These are phyloP conservation scores for Tridacna crocea DNA, from an alignment of 2,888 invertebrate species.

Conservation along the genomic window DNA sequence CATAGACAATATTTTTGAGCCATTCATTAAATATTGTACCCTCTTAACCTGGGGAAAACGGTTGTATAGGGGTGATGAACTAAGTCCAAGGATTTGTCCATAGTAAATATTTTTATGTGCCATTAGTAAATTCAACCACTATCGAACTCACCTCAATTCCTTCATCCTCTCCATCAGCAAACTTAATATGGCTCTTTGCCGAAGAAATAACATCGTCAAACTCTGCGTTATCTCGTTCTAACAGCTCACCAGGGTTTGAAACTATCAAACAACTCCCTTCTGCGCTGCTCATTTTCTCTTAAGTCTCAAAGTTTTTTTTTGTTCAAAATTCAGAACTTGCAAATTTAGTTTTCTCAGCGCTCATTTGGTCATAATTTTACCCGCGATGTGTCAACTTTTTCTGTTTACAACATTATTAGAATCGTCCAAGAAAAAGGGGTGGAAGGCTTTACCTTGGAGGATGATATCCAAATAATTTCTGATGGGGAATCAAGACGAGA, in stretches of 20 bases:
- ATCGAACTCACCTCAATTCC: slow-evolving; percentile 4
- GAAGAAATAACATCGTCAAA: slow-evolving; percentile 8
- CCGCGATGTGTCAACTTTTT: slow-evolving; percentile 15
- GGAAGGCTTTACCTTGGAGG: background rate
- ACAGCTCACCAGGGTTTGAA: background rate
- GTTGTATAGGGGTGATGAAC: too few relatives aligned
- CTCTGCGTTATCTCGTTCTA: background rate
- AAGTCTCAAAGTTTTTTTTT: too few relatives aligned
- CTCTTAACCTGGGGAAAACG: too few relatives aligned
- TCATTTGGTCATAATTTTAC: background rate
- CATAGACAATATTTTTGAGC: too few relatives aligned
- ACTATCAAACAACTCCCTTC: slow-evolving; percentile 6
- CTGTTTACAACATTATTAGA: slow-evolving; percentile 8
- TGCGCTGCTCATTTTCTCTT: background rate
- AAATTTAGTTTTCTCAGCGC: background rate
- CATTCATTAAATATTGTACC: too few relatives aligned
- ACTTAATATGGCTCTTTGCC: slow-evolving; percentile 1
- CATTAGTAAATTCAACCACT: background rate
- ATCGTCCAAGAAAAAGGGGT: background rate
- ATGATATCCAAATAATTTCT: background rate
- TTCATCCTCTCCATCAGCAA: background rate
- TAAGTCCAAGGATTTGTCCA: background rate
- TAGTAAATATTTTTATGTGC: background rate
- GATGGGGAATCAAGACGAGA: background rate
- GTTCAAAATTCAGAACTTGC: too few relatives aligned